A percentile compares a stretch with the other conserved stretches of the same genome.
phyloP scores from a whole-genome alignment of 2,797 vertebrate genomes.

The Moxostoma hubbsi region DNA sequence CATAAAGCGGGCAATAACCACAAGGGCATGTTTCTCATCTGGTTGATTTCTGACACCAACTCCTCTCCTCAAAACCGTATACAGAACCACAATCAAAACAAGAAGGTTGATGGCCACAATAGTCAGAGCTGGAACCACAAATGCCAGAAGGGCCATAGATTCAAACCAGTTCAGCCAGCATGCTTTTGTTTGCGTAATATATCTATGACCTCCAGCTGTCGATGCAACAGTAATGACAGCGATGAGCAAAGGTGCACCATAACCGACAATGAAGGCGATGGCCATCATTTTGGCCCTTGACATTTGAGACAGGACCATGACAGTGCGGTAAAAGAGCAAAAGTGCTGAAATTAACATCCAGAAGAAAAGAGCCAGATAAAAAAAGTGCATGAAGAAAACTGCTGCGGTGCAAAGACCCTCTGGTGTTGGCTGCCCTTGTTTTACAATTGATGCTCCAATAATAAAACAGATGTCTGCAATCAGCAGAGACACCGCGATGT shows the following conservation, averaged over 20 bases:
- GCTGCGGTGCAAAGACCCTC: constrained; percentile 74
- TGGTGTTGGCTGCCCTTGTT: constrained; percentile 44
- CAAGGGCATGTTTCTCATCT: constrained; percentile 76
- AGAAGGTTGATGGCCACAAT: constrained; percentile 85
- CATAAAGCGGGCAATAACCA: constrained; percentile 83
- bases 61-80: constrained; percentile 82
- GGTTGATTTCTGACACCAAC: constrained; percentile 69
- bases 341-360: constrained; percentile 92
- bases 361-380: constrained; percentile 92
- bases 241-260: constrained; percentile 85
- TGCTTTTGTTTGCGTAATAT: constrained; percentile 57
- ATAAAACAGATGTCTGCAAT: constrained; percentile 89
- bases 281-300: constrained; percentile 80
- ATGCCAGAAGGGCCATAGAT: constrained; percentile 86
- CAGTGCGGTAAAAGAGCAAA: constrained; percentile 85
- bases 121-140: constrained; percentile 83
- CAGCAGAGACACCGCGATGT: constrained; percentile 85
- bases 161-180: constrained; percentile 88
- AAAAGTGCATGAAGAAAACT: constrained; percentile 91
- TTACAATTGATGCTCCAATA: constrained; percentile 70
- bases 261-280: constrained; percentile 84
- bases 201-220: constrained; percentile 77
- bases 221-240: constrained; percentile 82
- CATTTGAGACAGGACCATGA: constrained; percentile 82
- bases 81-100: constrained; percentile 82